phyloP scores from a whole-genome alignment of 2,888 invertebrate genomes.

The Diplolepis rosae region DNA sequence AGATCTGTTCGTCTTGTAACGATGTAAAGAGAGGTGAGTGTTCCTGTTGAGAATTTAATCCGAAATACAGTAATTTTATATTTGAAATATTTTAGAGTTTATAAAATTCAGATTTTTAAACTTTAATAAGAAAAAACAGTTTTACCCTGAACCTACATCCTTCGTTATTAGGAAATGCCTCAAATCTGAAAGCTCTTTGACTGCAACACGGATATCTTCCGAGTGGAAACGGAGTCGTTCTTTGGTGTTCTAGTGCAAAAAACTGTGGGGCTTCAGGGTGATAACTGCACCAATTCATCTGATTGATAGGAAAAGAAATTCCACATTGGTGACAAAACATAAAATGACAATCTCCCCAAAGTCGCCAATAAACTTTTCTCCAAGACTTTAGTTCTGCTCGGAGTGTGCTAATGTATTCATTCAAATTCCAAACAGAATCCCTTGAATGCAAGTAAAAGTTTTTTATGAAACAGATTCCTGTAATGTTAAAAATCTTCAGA shows the following conservation, averaged over 20 bases:
- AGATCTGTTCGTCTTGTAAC: slow-evolving; percentile 80
- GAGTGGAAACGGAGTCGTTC: slow-evolving; percentile 80
- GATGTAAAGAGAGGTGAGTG: slow-evolving; percentile 80
- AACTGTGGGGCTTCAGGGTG: slow-evolving; percentile 87
- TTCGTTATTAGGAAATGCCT: slow-evolving; percentile 80
- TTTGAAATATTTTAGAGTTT: slow-evolving; percentile 5
- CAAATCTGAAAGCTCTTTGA: slow-evolving; percentile 87
- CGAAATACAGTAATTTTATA: too few relatives aligned
- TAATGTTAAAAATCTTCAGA: neutral
- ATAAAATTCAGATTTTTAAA: neutral
- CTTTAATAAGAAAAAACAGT: too few relatives aligned
- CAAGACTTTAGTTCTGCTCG: slow-evolving; percentile 88
- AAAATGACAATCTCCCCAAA: slow-evolving; percentile 95
- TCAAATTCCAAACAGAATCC: slow-evolving; percentile 87
- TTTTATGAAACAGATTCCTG: neutral
- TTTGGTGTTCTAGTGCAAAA: slow-evolving; percentile 81
- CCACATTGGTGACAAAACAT: slow-evolving; percentile 88
- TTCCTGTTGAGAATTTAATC: too few relatives aligned
- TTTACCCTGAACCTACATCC: slow-evolving; percentile 73
- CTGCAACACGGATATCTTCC: slow-evolving; percentile 91
- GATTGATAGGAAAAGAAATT: slow-evolving; percentile 83
- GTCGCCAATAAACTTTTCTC: slow-evolving; percentile 94
- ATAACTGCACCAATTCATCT: slow-evolving; percentile 88
- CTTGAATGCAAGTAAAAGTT: slow-evolving; percentile 66
- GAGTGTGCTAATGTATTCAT: slow-evolving; percentile 84